A percentile compares a stretch with the other conserved stretches of the same genome.
Evolutionary conservation across 2,797 vertebrate genomes (phyloP).

Genomic region (Etheostoma nigrum): DNA sequence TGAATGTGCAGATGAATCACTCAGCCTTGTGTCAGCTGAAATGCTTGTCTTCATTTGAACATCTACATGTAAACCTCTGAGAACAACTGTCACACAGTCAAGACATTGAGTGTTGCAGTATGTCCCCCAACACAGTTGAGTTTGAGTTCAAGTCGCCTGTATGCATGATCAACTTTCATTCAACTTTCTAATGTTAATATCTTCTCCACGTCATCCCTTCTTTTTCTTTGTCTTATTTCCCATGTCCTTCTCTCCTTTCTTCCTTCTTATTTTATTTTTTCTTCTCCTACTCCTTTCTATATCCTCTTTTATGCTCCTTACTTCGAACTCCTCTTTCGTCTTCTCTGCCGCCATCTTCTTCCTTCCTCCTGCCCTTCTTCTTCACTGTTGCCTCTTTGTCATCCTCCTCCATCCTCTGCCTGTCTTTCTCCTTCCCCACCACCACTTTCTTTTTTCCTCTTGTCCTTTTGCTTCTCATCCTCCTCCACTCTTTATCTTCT

Average conservation of each 20-base stretch:
- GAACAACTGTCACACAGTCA: not conserved
- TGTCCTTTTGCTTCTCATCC: not conserved
- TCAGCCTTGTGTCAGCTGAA: slow-evolving; percentile 17
- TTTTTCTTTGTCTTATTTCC: too few relatives aligned
- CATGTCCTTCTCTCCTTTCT: not conserved
- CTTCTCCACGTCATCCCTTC: not conserved
- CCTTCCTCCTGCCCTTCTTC: not conserved
- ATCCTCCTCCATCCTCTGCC: too few relatives aligned
- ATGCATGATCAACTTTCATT: not conserved
- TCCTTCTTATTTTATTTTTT: not conserved
- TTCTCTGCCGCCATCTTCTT: not conserved
- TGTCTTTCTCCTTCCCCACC: not conserved
- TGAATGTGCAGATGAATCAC: slow-evolving; percentile 37
- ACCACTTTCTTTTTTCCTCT: not conserved
- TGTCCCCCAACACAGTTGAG: slow-evolving; percentile 3
- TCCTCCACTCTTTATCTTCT: not conserved
- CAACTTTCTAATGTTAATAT: not conserved
- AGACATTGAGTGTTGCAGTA: not conserved
- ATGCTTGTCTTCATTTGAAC: slow-evolving; percentile 12
- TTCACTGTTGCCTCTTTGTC: not conserved
- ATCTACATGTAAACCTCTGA: slow-evolving; percentile 20
- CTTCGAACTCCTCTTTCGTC: not conserved
- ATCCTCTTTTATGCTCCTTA: not conserved
- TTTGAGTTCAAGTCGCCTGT: slow-evolving; percentile 18
- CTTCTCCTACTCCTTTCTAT: not conserved